Percentiles rank a stretch among this genome's conserved stretches.
Conservation (phyloP, 1,140 invertebrate genomes). For the Leucophenga varia region DNA sequence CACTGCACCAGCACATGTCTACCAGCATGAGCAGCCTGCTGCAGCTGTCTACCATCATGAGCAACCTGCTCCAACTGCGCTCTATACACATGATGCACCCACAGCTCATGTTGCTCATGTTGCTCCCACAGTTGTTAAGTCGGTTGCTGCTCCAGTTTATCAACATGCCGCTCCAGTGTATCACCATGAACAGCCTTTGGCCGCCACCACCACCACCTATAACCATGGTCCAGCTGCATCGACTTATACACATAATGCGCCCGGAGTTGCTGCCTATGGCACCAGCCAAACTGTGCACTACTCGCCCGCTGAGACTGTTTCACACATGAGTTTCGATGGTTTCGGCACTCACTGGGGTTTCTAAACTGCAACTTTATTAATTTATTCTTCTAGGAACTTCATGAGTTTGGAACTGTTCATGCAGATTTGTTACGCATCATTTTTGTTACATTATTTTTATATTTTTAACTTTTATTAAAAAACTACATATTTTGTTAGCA, state of each 20-base stretch:
- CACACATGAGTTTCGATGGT: conserved; percentile 60
- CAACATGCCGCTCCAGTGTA: conserved; percentile 22
- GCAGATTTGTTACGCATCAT: too few species aligned
- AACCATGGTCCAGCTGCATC: conserved; percentile 18
- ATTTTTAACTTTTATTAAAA: too few species aligned
- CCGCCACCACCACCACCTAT: conserved; percentile 31
- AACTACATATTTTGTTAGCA: too few species aligned
- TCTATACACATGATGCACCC: conserved; percentile 23
- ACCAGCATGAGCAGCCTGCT: too few species aligned
- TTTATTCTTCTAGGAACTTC: too few species aligned
- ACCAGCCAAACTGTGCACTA: conserved; percentile 46
- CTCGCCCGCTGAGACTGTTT: conserved; percentile 60
- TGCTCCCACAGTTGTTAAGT: conserved; percentile 21
- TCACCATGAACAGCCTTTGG: conserved; percentile 27
- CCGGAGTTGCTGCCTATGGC: conserved; percentile 40
- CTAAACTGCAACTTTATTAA: too few species aligned
- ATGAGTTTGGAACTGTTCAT: too few species aligned
- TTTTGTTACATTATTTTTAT: too few species aligned
- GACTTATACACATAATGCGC: conserved; percentile 31
- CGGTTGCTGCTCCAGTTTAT: conserved; percentile 18
- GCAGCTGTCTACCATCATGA: background rate
- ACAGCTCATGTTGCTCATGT: conserved; percentile 15
- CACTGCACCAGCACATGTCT: too few species aligned
- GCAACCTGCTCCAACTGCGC: background rate
- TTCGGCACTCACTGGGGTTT: conserved; percentile 60